Base-by-base conservation (phyloP, 1,140 invertebrate species). In the Panonychus citri region DNA sequence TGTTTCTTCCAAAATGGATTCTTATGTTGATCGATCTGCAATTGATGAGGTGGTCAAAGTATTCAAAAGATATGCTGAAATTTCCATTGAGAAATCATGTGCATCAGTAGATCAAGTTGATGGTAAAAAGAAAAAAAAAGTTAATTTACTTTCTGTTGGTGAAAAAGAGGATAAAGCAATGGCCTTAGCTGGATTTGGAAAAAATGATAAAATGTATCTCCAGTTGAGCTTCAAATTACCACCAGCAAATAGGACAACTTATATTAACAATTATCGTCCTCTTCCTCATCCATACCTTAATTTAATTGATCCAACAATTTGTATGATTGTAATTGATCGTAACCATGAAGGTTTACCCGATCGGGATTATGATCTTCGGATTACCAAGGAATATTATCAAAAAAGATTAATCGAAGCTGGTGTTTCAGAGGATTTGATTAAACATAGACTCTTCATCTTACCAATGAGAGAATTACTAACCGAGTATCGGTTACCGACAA, bases 401-500 rank as follows among this genome's bases (percentile, higher is more conserved):
- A 5, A 28, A 17, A 28, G 17, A 15, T 15, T 55, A 3, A 2
- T 25, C 5, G 39, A 1, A 1, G 43, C 54, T 46, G 54, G 54
- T 21, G 7, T 54, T 10, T 10, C 7, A 12, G 34, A 39, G 15
- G 53, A 54, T 39, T 37, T 54, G 10, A 5, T 55, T 1, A 43
- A 8, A 15, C 39, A 48, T 3, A 17, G 40, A 12, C 28, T 53
- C 13, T 37, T 39, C 34, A 60, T 71, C 28, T 64, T 71, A 55
- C 64, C 70, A 28, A 40, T 71, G 26, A 67, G 70, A 50, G 60
- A 62, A 26, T 57, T 72, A n/a, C 63, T 66, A 37, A 61, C 66
- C 30, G 68, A 71, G 56, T 70, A 68, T 57, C 66, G 66, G 50
- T 57, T 64, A 27, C 67, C 53, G 63, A 67, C 71, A 62, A 64